Evolutionary conservation across 2,797 vertebrate genomes (phyloP), one percentile per base, ranked within the genome.

Genomic region (Nothura maculosa): DNA sequence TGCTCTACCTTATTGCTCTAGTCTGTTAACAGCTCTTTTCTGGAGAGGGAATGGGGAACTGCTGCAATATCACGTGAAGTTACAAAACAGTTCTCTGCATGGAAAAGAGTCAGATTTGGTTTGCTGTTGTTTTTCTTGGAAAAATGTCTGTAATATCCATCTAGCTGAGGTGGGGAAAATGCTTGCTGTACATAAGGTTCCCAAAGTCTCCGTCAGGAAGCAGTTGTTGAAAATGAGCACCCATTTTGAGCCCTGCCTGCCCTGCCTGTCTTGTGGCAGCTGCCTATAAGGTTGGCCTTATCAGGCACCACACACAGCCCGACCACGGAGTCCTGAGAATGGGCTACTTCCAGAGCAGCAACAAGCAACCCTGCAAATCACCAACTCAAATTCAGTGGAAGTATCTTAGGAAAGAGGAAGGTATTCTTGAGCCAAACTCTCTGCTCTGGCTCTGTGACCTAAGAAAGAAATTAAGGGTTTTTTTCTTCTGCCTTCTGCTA

Each of bases 331-430:
- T 3, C 17, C 50, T 54, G 14, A 66, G 64, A 52, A 45, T 32
- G 57, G 58, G 24, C 32, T 52, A 22, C 50, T 58, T 76, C 36
- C 64, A 87, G 47, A 34, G 79, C 54, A 77, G 81, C 47, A 94
- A 61, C 45, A 28, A 91, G 34, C 74, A 88, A 79, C 21, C 17
- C 1, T 28, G 38, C 45, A 92, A 96, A 76, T 47, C 76, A 74
- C 75, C 50, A n/a, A 48, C 6, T 2, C 67, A 77, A 30, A 60
- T 36, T 42, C 36, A 58, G 0, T 5, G 19, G 52, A 10, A 50
- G 7, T 38, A 20, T 4, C 45, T 76, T 30, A 43, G 70, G 61
- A 73, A 95, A 85, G 66, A 85, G 80, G 89, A 95, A 93, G 69
- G 64, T 48, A 6, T 76, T 42, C 14, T 36, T 84, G 57, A 20